Conservation (phyloP, 2,797 vertebrate species). For the Thaleichthys pacificus region DNA sequence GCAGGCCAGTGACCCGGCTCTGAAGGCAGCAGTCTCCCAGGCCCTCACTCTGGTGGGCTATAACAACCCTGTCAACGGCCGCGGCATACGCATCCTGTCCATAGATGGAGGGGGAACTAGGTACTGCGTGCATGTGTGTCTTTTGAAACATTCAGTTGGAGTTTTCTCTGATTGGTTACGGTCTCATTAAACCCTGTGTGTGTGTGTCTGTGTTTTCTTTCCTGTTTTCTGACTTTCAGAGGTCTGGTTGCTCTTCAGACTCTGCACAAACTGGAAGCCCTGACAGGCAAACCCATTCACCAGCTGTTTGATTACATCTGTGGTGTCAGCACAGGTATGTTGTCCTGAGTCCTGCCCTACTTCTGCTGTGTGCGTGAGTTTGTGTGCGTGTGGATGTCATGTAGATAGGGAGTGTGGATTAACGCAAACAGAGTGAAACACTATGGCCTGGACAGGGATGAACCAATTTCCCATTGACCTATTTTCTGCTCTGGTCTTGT, state of each 20-base stretch:
- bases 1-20: slow-evolving; percentile 83
- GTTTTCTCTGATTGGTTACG: not conserved
- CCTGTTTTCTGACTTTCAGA: slow-evolving; percentile 68
- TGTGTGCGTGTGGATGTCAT: slow-evolving; percentile 11
- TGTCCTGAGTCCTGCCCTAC: slow-evolving; percentile 22
- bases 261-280: slow-evolving; percentile 85
- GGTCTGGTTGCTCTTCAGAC: slow-evolving; percentile 93
- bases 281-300: slow-evolving; percentile 90
- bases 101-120: slow-evolving; percentile 96
- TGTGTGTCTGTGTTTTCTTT: slow-evolving; percentile 15
- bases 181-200: not conserved
- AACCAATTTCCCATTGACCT: slow-evolving; percentile 44
- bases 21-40: slow-evolving; percentile 90
- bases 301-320: slow-evolving; percentile 96
- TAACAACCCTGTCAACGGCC: slow-evolving; percentile 86
- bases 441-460: slow-evolving; percentile 16
- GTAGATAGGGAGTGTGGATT: slow-evolving; percentile 29
- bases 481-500: slow-evolving; percentile 40
- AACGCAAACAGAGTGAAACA: slow-evolving; percentile 32
- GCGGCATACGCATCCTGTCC: slow-evolving; percentile 87
- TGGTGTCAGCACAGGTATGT: slow-evolving; percentile 95
- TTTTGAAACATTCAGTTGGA: not conserved
- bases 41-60: slow-evolving; percentile 89
- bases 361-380: slow-evolving; percentile 20
- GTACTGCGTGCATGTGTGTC: slow-evolving; percentile 59